Percentiles rank a stretch among this genome's conserved stretches.
phyloP scores from a whole-genome alignment of 2,888 invertebrate genomes.

The Dynastes grantii region DNA sequence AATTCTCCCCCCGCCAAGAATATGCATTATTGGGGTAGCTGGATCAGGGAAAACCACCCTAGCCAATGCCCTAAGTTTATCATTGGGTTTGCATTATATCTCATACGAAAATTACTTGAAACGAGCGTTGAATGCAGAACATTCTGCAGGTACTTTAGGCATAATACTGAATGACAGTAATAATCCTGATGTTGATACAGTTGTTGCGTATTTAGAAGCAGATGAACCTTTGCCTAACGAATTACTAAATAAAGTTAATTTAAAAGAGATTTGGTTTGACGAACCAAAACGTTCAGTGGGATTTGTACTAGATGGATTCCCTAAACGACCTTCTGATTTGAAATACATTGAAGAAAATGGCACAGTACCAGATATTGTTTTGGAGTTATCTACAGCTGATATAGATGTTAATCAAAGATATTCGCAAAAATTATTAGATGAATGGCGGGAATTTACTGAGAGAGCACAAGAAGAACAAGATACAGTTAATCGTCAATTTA shows the following conservation, averaged over 20 bases:
- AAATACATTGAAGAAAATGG: slow-evolving; percentile 72
- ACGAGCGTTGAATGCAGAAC: slow-evolving; percentile 51
- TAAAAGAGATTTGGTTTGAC: slow-evolving; percentile 72
- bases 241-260: slow-evolving; percentile 69
- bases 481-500: slow-evolving; percentile 54
- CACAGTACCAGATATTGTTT: slow-evolving; percentile 75
- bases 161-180: slow-evolving; percentile 24
- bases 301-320: slow-evolving; percentile 77
- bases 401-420: slow-evolving; percentile 59
- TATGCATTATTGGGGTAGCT: slow-evolving; percentile 75
- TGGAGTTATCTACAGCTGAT: slow-evolving; percentile 70
- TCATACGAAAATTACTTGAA: slow-evolving; percentile 69
- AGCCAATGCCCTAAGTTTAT: slow-evolving; percentile 72
- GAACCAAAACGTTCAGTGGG: slow-evolving; percentile 72
- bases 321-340: slow-evolving; percentile 73
- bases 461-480: slow-evolving; percentile 61
- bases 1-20: slow-evolving; percentile 72
- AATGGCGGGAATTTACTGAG: slow-evolving; percentile 69
- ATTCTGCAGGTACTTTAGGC: slow-evolving; percentile 26
- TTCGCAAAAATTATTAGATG: slow-evolving; percentile 57
- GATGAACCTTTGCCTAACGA: slow-evolving; percentile 71
- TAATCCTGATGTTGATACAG: slow-evolving; percentile 27
- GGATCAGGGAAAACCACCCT: slow-evolving; percentile 74
- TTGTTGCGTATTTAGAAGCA: slow-evolving; percentile 71
- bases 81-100: slow-evolving; percentile 74